phyloP scores from a whole-genome alignment of 1,140 invertebrate genomes.

The Polyergus mexicanus region DNA sequence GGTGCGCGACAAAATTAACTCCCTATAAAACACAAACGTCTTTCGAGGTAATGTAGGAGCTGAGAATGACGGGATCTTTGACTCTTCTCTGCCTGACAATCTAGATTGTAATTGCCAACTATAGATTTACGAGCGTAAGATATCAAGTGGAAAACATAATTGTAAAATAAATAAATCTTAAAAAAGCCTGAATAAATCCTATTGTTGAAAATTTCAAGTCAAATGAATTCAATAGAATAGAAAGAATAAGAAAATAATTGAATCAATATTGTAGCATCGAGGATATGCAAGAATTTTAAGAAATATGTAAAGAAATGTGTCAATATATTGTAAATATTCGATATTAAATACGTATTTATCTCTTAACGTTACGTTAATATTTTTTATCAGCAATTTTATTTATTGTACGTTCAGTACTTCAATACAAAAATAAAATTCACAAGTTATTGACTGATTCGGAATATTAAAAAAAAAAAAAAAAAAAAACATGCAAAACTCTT shows the following conservation, averaged over 20 bases:
- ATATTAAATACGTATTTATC: background rate
- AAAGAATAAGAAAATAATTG: background rate
- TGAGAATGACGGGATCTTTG: background rate
- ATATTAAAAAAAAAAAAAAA: background rate
- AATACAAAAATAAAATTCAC: background rate
- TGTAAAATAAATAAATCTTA: background rate
- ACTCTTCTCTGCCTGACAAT: background rate
- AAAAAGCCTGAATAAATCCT: background rate
- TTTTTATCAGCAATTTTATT: background rate
- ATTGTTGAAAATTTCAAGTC: background rate
- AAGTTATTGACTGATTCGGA: background rate
- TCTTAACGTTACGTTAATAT: background rate
- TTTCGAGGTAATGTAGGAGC: background rate
- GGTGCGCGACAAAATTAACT: constrained; percentile 29
- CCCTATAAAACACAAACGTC: constrained; percentile 16
- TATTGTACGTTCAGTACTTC: background rate
- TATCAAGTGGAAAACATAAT: background rate
- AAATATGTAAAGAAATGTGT: background rate
- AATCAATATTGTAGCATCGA: background rate
- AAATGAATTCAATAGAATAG: background rate
- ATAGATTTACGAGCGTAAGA: background rate
- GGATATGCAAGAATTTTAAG: background rate
- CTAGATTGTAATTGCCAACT: background rate
- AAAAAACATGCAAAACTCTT: too few species aligned
- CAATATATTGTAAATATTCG: background rate